phyloP scores from a whole-genome alignment of 2,888 invertebrate species.

The Ptychoptera contaminata region DNA sequence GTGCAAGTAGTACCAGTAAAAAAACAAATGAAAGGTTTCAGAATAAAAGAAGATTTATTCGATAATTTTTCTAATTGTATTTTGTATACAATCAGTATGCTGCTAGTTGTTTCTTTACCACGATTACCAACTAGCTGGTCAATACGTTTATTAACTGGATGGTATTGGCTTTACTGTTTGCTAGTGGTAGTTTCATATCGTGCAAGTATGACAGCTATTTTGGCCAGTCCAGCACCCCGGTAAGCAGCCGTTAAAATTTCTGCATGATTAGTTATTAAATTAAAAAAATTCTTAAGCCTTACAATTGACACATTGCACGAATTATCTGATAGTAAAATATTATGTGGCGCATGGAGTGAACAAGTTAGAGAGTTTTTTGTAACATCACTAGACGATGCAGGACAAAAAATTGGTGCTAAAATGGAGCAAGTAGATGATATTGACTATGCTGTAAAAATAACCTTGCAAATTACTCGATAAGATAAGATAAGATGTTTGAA shows the following conservation, averaged over 20 bases:
- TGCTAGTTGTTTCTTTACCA: conserved; percentile 61
- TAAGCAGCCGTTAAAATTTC: conserved; percentile 17
- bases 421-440: conserved; percentile 47
- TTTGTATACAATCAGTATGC: conserved; percentile 67
- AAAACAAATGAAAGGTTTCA: background rate
- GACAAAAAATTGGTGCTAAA: conserved; percentile 47
- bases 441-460: conserved; percentile 38
- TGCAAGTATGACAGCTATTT: conserved; percentile 71
- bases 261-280: background rate
- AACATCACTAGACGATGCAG: conserved; percentile 47
- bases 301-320: conserved; percentile 64
- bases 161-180: conserved; percentile 77
- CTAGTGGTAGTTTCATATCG: conserved; percentile 63
- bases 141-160: conserved; percentile 62
- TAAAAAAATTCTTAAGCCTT: conserved; percentile 35
- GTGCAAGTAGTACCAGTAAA: background rate
- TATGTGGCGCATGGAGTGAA: conserved; percentile 55
- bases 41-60: conserved; percentile 45
- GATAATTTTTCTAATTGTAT: conserved; percentile 56
- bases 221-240: conserved; percentile 62
- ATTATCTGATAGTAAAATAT: conserved; percentile 46
- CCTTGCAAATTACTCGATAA: no score
- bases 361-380: conserved; percentile 55
- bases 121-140: conserved; percentile 67
- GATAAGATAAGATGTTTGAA: background rate